Percentiles rank a stretch among this genome's conserved stretches.
Evolutionary conservation across 1,140 invertebrate genomes (phyloP).

Genomic region (Hycleus phaleratus): DNA sequence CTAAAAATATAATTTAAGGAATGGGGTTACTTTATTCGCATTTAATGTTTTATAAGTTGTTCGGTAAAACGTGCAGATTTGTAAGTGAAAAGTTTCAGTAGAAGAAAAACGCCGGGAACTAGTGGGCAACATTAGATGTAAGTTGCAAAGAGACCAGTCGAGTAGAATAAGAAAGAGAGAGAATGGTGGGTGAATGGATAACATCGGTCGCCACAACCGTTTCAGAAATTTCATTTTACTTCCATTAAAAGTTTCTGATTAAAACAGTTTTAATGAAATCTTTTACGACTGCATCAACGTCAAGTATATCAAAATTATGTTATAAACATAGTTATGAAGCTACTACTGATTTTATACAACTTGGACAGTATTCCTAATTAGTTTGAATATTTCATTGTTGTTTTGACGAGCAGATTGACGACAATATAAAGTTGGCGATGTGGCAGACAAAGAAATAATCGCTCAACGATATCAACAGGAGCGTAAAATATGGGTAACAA

Average conservation of each 20-base stretch:
- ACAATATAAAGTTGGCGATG: too few relatives aligned
- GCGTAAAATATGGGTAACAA: too few relatives aligned
- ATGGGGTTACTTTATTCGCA: conserved; percentile 18
- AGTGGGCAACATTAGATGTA: not conserved
- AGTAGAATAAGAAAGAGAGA: too few relatives aligned
- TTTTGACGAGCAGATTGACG: too few relatives aligned
- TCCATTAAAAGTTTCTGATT: conserved; percentile 16
- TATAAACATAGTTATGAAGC: not conserved
- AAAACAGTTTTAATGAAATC: conserved; percentile 11
- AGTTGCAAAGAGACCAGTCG: too few relatives aligned
- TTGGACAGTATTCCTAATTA: not conserved
- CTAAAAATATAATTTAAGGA: conserved; percentile 20
- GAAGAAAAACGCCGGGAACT: conserved; percentile 1
- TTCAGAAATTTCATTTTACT: conserved; percentile 11
- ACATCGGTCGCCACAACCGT: not conserved
- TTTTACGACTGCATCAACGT: not conserved
- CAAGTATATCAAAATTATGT: not conserved
- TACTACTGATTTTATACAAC: not conserved
- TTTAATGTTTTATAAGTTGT: conserved; percentile 20
- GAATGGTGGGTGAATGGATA: too few relatives aligned
- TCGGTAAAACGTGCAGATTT: conserved; percentile 16
- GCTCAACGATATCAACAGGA: too few relatives aligned
- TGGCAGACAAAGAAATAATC: too few relatives aligned
- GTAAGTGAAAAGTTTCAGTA: conserved; percentile 15
- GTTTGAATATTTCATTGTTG: too few relatives aligned